Conservation (phyloP, 2,797 vertebrate genomes). For the Otolemur crassicaudatus region DNA sequence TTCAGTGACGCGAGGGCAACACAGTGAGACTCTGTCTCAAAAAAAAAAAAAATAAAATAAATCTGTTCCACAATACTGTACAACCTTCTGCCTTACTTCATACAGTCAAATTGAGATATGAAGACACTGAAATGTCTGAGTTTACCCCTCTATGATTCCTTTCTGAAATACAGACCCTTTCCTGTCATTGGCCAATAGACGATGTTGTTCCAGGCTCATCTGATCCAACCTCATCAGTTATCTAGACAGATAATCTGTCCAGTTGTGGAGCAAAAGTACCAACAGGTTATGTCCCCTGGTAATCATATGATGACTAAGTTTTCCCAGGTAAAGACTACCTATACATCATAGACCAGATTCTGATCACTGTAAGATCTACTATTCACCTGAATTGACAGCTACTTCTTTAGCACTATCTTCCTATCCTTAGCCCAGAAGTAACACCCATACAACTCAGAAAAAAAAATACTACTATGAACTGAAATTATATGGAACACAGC, state of each 20-base stretch:
- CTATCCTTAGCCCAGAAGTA: neutral
- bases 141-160: neutral
- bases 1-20: too few species aligned
- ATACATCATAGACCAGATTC: neutral
- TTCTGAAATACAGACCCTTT: neutral
- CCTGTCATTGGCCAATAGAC: neutral
- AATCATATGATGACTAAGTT: neutral
- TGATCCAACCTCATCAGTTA: neutral
- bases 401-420: neutral
- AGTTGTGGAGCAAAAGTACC: neutral
- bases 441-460: neutral
- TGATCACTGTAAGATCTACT: neutral
- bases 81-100: neutral
- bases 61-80: neutral
- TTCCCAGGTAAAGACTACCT: neutral
- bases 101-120: neutral
- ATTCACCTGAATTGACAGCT: neutral
- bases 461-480: slow-evolving; percentile 14
- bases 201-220: neutral
- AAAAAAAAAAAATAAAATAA: neutral
- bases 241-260: neutral
- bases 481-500: neutral
- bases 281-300: neutral
- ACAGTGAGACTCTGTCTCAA: too few species aligned
- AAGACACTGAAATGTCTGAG: neutral